Evolutionary conservation across 2,888 invertebrate genomes (phyloP), one percentile per base, ranked within the genome.

Genomic region (Liopterus haemorrhoidalis): DNA sequence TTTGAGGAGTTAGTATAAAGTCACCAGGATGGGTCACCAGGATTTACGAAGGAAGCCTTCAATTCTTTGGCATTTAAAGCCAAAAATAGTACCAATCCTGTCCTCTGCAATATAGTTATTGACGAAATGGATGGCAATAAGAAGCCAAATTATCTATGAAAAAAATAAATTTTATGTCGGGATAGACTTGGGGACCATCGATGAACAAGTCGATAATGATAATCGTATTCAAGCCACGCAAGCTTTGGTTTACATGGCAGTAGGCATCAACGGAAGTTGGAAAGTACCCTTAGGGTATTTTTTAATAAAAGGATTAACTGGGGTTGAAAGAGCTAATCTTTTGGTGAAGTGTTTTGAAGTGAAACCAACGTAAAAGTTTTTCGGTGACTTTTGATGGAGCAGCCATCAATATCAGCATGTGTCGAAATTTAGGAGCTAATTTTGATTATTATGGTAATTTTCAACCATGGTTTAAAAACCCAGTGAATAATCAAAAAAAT

Each of bases 281-380:
- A 54, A 54, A 46, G 27, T 51, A n/a, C 53, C 52, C 4, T 4
- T 49, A 6, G 53, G 39, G 6, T 54, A 54, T 40, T 56, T 52
- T 38, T 40, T 54, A 30, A 54, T 49, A 24, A 31, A 45, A 31
- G 35, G 44, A n/a, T 37, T 57, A 18, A 33, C 30, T 31, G 53
- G 39, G 24, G 8, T 12, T 4, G 43, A 50, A 38, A 49, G 47
- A 46, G 51, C 49, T 5, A 48, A 44, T 32, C 21, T 54, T 21
- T 20, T 55, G 15, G 16, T 33, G 27, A 48, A 43, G 35, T 48
- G 33, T 15, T 32, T 50, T 20, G 33, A 42, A 38, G 5, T 49
- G n/a, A 24, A 46, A 12, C 28, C n/a, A n/a, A n/a, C n/a, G n/a
- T n/a, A n/a, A n/a, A n/a, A n/a, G n/a, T n/a, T n/a, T n/a, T 15